Percentiles rank a stretch among this genome's conserved stretches.
phyloP scores from a whole-genome alignment of 2,888 invertebrate species.

The Noctua pronuba region DNA sequence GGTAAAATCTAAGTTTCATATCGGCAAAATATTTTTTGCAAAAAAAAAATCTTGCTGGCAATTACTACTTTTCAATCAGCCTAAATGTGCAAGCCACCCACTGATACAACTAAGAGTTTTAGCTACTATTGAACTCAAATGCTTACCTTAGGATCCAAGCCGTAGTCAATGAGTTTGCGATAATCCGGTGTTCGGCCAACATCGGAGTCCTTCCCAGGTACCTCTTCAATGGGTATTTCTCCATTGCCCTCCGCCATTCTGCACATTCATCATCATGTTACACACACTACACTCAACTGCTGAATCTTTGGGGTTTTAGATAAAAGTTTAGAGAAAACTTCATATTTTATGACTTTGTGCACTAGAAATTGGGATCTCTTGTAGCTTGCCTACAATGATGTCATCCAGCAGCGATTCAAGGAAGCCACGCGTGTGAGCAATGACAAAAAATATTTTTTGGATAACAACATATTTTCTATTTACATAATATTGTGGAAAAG shows the following conservation, averaged over 20 bases:
- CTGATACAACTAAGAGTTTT: conserved; percentile 6
- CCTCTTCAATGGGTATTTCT: conserved; percentile 94
- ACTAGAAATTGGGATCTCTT: conserved; percentile 75
- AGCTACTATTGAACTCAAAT: conserved; percentile 8
- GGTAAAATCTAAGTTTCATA: not conserved
- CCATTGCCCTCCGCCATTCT: conserved; percentile 97
- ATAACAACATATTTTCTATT: conserved; percentile 53
- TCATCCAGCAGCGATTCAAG: conserved; percentile 85
- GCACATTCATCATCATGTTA: conserved; percentile 87
- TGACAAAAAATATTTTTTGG: conserved; percentile 66
- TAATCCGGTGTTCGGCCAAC: conserved; percentile 96
- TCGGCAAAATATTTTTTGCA: not conserved
- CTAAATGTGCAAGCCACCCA: not conserved
- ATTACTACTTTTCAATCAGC: not conserved
- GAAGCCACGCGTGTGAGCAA: conserved; percentile 84
- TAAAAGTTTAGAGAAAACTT: conserved; percentile 69
- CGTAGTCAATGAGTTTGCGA: conserved; percentile 98
- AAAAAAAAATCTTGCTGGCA: not conserved
- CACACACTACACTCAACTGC: conserved; percentile 82
- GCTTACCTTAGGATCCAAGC: conserved; percentile 97
- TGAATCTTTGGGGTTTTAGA: conserved; percentile 63
- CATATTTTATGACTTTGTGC: conserved; percentile 64
- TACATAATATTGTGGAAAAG: conserved; percentile 59
- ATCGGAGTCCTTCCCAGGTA: conserved; percentile 92
- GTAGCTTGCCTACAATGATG: conserved; percentile 84